Base-by-base conservation (phyloP, 1,140 invertebrate species). In the Scaptomyza hsui region DNA sequence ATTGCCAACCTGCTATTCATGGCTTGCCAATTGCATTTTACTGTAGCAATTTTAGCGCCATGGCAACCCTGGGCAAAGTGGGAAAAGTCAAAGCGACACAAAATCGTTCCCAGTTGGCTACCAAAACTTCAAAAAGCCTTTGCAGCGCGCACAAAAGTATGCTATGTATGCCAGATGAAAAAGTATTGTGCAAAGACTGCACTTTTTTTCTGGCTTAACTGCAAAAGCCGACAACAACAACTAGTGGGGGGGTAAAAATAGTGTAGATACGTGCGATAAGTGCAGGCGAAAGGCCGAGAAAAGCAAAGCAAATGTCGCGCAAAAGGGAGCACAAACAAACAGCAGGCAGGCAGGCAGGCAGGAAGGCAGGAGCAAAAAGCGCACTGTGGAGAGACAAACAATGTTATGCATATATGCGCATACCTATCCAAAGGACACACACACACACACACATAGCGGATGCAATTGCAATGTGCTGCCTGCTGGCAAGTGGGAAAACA, bases 181-280 rank as follows among this genome's bases (percentile, higher is more conserved):
- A 73, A 55, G 37, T 48, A 75, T 71, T 75, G 59, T 62, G 45
- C 24, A 51, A 71, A 68, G 59, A 45, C 76, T 71, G 76, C 59
- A 78, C 74, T 72, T 78, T 74, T 32, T 32, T 10, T 32, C 10
- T 78, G 5, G 57, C 75, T 71, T 63, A 72, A 55, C 67, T 53
- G 77, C 77, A 75, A 72, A 76, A 29, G 16, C 18, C 37, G 48
- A 65, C 51, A 56, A 61, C 24, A 49, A 57, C n/a, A 2, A 12
- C 6, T 5, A 29, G 26, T 16, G n/a, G 3, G 2, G 16, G 61
- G 29, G 35, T 62, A 72, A 64, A 78, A 76, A 61, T 82, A 74
- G 78, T 82, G 75, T 83, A 82, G 78, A 82, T 78, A 82, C 70
- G 79, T 82, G 79, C 70, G 61, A 78, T 71, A 78, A 78, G 63